A percentile compares a stretch with the other conserved stretches of the same genome.
Evolutionary conservation across 2,888 invertebrate species (phyloP).

Genomic region (Nomada fabriciana): DNA sequence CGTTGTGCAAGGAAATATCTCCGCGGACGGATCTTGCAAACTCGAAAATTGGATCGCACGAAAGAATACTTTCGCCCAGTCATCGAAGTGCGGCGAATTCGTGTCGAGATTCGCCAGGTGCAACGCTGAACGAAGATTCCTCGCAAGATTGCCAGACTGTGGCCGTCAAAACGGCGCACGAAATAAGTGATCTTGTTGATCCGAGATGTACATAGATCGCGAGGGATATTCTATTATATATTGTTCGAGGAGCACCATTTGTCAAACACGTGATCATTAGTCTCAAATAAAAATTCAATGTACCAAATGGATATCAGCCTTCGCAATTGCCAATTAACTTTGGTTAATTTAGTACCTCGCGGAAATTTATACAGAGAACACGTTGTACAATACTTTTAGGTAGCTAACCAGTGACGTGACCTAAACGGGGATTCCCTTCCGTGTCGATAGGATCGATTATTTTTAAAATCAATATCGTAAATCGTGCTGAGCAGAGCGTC

Average conservation of each 20-base stretch:
- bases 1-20: slow-evolving; percentile 14
- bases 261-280: not conserved
- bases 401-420: not conserved
- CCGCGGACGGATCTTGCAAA: not conserved
- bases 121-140: not conserved
- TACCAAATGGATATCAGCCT: not conserved
- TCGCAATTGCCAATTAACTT: not conserved
- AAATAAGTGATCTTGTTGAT: not conserved
- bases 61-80: slow-evolving; percentile 3
- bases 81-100: slow-evolving; percentile 1
- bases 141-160: slow-evolving; percentile 10
- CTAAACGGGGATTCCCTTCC: slow-evolving; percentile 26
- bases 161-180: not conserved
- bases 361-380: not conserved
- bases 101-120: not conserved
- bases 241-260: not conserved
- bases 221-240: not conserved
- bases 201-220: not conserved
- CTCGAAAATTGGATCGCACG: not conserved
- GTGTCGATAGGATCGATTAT: slow-evolving; percentile 40
- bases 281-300: too few species aligned
- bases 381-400: not conserved
- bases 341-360: too few species aligned
- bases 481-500: slow-evolving; percentile 38
- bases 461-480: slow-evolving; percentile 61